Conservation (phyloP, 1,140 invertebrate genomes). For the Zaprionus capensis region DNA sequence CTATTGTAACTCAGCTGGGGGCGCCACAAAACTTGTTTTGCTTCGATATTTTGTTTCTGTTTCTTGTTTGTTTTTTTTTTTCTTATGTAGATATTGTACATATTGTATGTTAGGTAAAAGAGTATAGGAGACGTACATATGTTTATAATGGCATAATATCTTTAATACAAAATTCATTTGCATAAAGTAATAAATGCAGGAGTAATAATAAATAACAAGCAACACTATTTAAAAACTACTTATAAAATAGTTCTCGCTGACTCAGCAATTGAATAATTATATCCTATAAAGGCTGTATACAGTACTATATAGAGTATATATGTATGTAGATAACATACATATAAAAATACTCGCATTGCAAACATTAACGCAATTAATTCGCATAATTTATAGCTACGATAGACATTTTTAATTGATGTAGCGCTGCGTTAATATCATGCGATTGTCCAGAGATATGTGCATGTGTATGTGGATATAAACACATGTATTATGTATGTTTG, state of each 20-base stretch:
- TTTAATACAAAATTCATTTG: too few species aligned
- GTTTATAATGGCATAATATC: too few species aligned
- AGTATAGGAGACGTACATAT: too few species aligned
- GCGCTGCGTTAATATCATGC: neutral
- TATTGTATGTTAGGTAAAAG: neutral
- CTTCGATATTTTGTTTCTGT: conserved; percentile 6
- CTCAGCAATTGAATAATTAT: neutral
- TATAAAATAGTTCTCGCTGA: too few species aligned
- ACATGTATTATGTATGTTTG: neutral
- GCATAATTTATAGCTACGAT: neutral
- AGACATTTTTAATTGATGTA: neutral
- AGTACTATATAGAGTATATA: neutral
- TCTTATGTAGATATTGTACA: conserved; percentile 14
- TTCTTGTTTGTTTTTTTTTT: conserved; percentile 19
- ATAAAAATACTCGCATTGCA: neutral
- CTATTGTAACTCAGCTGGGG: conserved; percentile 55
- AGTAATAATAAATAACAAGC: too few species aligned
- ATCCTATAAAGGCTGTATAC: neutral
- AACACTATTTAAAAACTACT: too few species aligned
- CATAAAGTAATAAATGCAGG: too few species aligned
- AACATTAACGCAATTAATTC: neutral
- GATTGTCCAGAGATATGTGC: neutral
- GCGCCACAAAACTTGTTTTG: conserved; percentile 62
- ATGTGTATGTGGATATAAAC: neutral
- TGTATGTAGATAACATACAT: neutral